Evolutionary conservation across 2,888 invertebrate species (phyloP).

Genomic region (Lamproptera curius): DNA sequence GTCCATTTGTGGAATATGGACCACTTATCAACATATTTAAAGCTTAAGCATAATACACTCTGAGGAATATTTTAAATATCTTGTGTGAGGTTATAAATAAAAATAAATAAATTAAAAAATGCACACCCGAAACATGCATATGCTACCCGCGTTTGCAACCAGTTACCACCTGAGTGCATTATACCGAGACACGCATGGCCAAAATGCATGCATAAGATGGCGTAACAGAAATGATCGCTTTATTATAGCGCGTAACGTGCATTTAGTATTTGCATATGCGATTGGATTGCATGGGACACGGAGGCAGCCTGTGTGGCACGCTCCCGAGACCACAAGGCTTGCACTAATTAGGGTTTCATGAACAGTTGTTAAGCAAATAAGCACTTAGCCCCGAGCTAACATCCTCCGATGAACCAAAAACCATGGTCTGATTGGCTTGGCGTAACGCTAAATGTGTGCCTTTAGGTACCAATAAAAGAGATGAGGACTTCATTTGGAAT

Average conservation of each 20-base stretch:
- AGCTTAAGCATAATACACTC: too few relatives aligned
- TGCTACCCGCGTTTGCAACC: neutral
- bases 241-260: conserved; percentile 47
- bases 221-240: conserved; percentile 39
- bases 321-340: conserved; percentile 40
- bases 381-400: conserved; percentile 35
- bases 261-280: conserved; percentile 61
- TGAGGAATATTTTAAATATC: too few relatives aligned
- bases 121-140: too few relatives aligned
- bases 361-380: conserved; percentile 49
- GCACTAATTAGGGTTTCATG: conserved; percentile 57
- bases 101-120: too few relatives aligned
- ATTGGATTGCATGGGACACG: conserved; percentile 40
- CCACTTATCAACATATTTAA: too few relatives aligned
- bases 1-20: too few relatives aligned
- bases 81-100: too few relatives aligned
- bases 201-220: conserved; percentile 15
- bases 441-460: too few relatives aligned
- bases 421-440: neutral
- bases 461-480: too few relatives aligned
- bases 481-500: too few relatives aligned
- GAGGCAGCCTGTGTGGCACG: conserved; percentile 51
- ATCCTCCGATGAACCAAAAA: conserved; percentile 28
- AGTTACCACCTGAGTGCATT: conserved; percentile 15
- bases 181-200: conserved; percentile 15